A percentile compares a stretch with the other conserved stretches of the same genome.
These are phyloP conservation scores for Xyrichtys novacula DNA, from an alignment of 2,797 vertebrate species.

Conservation along the genomic window DNA sequence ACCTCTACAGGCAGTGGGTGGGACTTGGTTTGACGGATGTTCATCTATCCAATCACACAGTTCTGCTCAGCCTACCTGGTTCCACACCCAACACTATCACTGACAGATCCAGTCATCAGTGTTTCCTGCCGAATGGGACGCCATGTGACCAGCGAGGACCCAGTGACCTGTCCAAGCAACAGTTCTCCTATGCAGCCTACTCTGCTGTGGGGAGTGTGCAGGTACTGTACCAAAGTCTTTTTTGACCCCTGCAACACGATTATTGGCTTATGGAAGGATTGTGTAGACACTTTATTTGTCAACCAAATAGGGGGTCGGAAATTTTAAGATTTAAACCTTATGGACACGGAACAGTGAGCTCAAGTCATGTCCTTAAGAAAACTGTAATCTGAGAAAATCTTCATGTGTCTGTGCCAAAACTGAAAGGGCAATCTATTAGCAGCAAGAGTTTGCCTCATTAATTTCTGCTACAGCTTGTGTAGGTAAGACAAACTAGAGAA, in stretches of 20 bases:
- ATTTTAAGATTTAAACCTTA: too few species aligned
- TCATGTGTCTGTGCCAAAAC: not conserved
- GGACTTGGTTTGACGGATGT: constrained; percentile 90
- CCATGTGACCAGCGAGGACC: constrained; percentile 82
- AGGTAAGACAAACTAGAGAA: too few species aligned
- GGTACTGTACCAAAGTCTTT: constrained; percentile 74
- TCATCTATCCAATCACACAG: constrained; percentile 90
- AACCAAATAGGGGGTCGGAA: too few species aligned
- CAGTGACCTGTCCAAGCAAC: constrained; percentile 50
- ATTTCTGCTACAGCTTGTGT: not conserved
- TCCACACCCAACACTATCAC: constrained; percentile 88
- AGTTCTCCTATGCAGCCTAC: constrained; percentile 91
- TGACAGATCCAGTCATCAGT: constrained; percentile 84
- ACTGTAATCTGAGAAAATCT: too few species aligned
- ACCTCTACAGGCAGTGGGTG: constrained; percentile 89
- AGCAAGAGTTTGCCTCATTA: not conserved
- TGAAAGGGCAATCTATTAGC: not conserved
- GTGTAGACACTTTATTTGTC: too few species aligned
- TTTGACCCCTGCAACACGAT: constrained; percentile 8
- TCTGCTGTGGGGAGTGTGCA: constrained; percentile 91
- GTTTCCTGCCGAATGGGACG: constrained; percentile 90
- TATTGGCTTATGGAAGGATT: too few species aligned
- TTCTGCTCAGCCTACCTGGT: constrained; percentile 89
- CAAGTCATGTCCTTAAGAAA: too few species aligned
- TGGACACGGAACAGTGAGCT: too few species aligned